phyloP scores from a whole-genome alignment of 2,797 vertebrate species.

The Semaprochilodus insignis region DNA sequence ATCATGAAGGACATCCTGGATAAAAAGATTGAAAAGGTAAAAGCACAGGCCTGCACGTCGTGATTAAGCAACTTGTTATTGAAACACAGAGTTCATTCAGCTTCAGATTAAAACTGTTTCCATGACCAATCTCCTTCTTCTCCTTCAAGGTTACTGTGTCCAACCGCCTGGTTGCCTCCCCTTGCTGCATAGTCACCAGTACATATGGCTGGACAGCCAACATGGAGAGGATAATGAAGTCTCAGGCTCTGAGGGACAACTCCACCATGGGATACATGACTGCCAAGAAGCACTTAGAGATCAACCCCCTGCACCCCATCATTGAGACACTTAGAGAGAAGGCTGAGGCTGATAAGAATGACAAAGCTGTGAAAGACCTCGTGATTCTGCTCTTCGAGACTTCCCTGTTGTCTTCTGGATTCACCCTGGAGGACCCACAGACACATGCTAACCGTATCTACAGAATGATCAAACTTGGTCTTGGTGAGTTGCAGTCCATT shows the following conservation, averaged over 20 bases:
- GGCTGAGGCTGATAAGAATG: constrained; percentile 95
- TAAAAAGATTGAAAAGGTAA: constrained; percentile 96
- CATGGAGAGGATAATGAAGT: constrained; percentile 99
- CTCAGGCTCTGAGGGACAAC: constrained; percentile 93
- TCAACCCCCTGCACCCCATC: constrained; percentile 93
- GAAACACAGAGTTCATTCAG: neutral
- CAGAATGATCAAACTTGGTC: constrained; percentile 96
- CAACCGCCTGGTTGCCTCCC: constrained; percentile 91
- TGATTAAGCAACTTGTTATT: neutral
- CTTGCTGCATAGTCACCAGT: constrained; percentile 95
- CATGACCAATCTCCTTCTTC: neutral
- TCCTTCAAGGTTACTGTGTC: constrained; percentile 87
- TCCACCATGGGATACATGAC: constrained; percentile 99
- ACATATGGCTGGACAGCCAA: constrained; percentile 96
- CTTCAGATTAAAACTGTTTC: constrained; percentile 5
- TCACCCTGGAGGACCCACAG: constrained; percentile 94
- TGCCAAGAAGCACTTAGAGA: constrained; percentile 95
- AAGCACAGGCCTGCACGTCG: neutral
- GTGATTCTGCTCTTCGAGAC: constrained; percentile 94
- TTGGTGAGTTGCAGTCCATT: constrained; percentile 79
- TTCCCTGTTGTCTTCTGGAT: constrained; percentile 91
- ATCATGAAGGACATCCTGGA: constrained; percentile 97
- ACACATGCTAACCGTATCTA: constrained; percentile 96
- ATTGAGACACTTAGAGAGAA: constrained; percentile 92
- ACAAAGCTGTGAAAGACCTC: constrained; percentile 96